These are phyloP conservation scores for Catamblyrhynchus diadema DNA, from an alignment of 2,797 vertebrate species.

Conservation along the genomic window DNA sequence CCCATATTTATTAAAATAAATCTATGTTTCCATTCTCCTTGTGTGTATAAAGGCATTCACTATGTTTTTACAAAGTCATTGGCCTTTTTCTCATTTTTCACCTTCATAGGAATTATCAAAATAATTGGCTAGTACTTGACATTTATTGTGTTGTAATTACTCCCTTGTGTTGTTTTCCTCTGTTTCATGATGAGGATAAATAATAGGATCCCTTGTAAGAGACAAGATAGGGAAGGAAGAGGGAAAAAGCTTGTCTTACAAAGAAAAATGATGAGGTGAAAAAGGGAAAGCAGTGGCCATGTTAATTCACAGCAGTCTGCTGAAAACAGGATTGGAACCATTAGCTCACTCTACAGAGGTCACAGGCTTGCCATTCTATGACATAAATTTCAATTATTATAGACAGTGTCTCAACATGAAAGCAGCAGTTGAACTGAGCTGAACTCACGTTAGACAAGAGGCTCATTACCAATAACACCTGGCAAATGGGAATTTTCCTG, in stretches of 20 bases:
- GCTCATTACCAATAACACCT: neutral
- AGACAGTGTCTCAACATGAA: neutral
- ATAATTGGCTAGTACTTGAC: neutral
- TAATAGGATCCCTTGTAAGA: neutral
- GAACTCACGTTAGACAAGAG: neutral
- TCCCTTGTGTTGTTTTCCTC: neutral
- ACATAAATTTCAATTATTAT: constrained; percentile 37
- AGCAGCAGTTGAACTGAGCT: constrained; percentile 25
- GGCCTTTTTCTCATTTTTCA: neutral
- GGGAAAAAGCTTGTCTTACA: neutral
- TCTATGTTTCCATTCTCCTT: neutral
- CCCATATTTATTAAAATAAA: neutral
- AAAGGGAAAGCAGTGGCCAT: neutral
- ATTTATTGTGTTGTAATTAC: neutral
- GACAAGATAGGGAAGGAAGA: neutral
- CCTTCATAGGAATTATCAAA: neutral
- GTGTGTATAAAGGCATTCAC: neutral
- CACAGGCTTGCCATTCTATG: neutral
- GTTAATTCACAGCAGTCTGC: neutral
- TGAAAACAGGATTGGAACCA: neutral
- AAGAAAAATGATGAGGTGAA: neutral
- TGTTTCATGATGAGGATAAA: neutral
- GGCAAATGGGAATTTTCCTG: neutral
- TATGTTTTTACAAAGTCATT: neutral
- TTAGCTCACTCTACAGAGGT: neutral